Conservation (phyloP, 2,797 vertebrate species). For the Ispidina lecontei region DNA sequence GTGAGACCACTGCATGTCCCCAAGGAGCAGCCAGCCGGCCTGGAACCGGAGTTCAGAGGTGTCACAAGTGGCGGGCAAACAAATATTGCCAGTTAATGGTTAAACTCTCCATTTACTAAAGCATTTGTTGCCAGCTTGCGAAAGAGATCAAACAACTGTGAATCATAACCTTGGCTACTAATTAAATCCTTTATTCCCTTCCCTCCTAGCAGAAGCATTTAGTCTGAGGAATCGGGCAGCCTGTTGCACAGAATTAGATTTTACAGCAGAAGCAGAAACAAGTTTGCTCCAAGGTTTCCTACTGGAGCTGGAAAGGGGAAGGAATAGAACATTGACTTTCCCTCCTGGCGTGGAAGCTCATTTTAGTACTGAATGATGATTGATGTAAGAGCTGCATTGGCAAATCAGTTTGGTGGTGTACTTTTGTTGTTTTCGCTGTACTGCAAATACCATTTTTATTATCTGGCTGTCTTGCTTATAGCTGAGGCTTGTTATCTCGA, state of each 20-base stretch:
- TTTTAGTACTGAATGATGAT: background rate
- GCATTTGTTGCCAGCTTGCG: conserved; percentile 53
- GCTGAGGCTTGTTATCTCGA: background rate
- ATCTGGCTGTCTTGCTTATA: background rate
- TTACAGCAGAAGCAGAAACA: conserved; percentile 18
- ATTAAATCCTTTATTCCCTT: conserved; percentile 65
- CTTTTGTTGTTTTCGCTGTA: background rate
- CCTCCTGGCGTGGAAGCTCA: background rate
- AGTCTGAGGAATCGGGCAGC: conserved; percentile 21
- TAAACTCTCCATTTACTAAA: conserved; percentile 54
- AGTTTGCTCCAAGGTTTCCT: conserved; percentile 9
- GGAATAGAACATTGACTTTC: conserved; percentile 41
- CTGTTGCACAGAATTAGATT: conserved; percentile 7
- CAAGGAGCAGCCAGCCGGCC: background rate
- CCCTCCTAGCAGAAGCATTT: conserved; percentile 51
- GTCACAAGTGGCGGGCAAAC: conserved; percentile 58
- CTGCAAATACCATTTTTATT: background rate
- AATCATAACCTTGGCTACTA: conserved; percentile 71
- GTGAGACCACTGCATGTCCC: background rate
- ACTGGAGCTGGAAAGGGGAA: conserved; percentile 4
- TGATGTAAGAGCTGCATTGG: background rate
- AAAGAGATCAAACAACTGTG: conserved; percentile 46
- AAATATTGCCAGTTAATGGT: conserved; percentile 46
- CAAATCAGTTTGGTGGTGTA: background rate
- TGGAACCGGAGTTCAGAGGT: background rate